Percentiles rank a stretch among this genome's conserved stretches.
phyloP scores from a whole-genome alignment of 2,797 vertebrate species.

The Notoglanidium macrostoma region DNA sequence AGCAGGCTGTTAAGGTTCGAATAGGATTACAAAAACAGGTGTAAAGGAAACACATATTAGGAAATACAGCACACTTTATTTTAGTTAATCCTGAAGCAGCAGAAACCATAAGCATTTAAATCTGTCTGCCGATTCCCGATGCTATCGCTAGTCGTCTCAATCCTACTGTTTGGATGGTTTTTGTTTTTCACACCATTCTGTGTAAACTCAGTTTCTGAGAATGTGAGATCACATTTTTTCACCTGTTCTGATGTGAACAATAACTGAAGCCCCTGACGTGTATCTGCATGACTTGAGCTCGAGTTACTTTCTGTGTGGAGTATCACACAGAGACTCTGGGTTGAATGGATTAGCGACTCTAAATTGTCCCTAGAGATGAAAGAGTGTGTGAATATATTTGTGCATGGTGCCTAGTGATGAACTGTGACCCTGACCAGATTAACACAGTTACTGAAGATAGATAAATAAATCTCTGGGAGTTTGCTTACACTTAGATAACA shows the following conservation, averaged over 20 bases:
- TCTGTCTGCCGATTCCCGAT: neutral
- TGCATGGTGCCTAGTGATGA: neutral
- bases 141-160: neutral
- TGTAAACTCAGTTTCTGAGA: neutral
- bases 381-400: neutral
- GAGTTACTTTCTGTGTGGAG: neutral
- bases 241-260: neutral
- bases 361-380: too few species aligned
- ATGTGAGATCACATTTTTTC: neutral
- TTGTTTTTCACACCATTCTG: neutral
- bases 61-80: neutral
- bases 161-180: neutral
- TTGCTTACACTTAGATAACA: constrained; percentile 1
- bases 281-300: neutral
- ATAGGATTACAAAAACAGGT: neutral
- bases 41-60: neutral
- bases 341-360: neutral
- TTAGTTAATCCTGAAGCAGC: too few species aligned
- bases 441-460: neutral
- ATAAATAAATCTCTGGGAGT: constrained; percentile 7
- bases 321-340: neutral
- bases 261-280: neutral
- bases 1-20: neutral
- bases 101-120: too few species aligned
- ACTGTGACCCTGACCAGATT: neutral